phyloP scores from a whole-genome alignment of 2,113 vertebrate species.

The Misgurnus anguillicaudatus region DNA sequence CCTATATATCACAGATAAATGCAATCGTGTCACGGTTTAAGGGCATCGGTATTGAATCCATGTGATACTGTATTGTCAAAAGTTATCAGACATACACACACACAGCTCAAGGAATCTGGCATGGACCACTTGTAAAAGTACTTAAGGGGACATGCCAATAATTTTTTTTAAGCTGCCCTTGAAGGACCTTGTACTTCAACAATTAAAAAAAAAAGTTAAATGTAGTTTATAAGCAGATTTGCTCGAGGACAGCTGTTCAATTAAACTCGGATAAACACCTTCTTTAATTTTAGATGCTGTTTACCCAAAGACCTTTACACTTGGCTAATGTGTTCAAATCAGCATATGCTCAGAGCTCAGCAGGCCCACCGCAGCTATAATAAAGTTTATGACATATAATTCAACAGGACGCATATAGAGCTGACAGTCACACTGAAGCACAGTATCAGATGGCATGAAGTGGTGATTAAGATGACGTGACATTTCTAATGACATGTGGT shows the following conservation, averaged over 20 bases:
- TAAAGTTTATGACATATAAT: constrained; percentile 38
- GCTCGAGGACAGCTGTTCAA: constrained; percentile 37
- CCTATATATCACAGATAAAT: constrained; percentile 5
- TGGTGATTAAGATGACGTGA: background rate
- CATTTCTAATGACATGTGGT: constrained; percentile 17
- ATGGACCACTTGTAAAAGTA: background rate
- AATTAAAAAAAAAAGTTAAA: constrained; percentile 46
- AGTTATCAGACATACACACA: constrained; percentile 17
- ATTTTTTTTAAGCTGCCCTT: constrained; percentile 22
- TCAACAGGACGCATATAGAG: constrained; percentile 40
- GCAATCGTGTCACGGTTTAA: constrained; percentile 9
- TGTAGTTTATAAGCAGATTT: constrained; percentile 27
- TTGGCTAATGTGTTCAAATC: constrained; percentile 47
- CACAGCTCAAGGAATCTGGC: background rate
- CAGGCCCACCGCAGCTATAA: background rate
- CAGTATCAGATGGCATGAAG: constrained; percentile 5
- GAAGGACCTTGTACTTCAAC: constrained; percentile 24
- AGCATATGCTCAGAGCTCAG: constrained; percentile 48
- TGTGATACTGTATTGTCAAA: background rate
- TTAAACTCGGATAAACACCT: constrained; percentile 54
- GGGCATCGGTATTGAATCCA: background rate
- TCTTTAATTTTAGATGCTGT: constrained; percentile 65
- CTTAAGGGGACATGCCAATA: background rate
- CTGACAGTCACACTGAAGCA: constrained; percentile 4
- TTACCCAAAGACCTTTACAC: constrained; percentile 58